These are phyloP conservation scores for Sturmia bella DNA, from an alignment of 2,888 invertebrate species.

Conservation along the genomic window DNA sequence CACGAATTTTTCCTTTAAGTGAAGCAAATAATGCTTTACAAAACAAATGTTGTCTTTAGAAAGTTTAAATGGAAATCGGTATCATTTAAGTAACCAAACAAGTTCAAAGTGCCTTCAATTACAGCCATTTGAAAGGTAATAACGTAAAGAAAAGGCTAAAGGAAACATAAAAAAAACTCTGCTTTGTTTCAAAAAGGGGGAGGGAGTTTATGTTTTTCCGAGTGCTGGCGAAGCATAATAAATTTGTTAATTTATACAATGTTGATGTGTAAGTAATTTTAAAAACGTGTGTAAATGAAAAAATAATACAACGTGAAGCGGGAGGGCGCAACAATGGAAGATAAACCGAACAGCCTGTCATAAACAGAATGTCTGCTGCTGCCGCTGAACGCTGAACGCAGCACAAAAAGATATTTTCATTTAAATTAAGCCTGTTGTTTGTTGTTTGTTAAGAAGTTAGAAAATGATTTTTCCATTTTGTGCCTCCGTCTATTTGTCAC, in stretches of 20 bases:
- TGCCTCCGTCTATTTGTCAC: too few species aligned
- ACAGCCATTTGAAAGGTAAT: conserved; percentile 17
- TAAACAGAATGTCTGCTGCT: conserved; percentile 14
- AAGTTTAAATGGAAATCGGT: conserved; percentile 40
- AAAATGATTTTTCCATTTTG: too few species aligned
- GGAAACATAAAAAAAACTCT: background rate
- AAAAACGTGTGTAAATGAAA: conserved; percentile 67
- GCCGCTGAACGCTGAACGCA: background rate
- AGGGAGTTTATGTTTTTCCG: background rate
- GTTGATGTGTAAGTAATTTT: conserved; percentile 69
- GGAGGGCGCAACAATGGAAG: background rate
- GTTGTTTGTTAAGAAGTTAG: too few species aligned
- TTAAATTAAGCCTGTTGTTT: too few species aligned
- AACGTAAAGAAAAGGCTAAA: conserved; percentile 20
- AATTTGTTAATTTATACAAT: conserved; percentile 66
- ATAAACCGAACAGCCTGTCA: conserved; percentile 14
- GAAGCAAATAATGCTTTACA: too few species aligned
- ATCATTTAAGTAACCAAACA: conserved; percentile 58
- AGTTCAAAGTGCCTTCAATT: conserved; percentile 16
- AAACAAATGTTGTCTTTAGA: background rate
- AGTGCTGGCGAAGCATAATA: conserved; percentile 32
- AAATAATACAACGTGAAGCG: conserved; percentile 33
- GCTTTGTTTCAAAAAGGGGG: too few species aligned
- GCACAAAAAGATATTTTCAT: background rate
- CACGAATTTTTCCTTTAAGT: too few species aligned